Base-by-base conservation (phyloP, 2,113 vertebrate species). In the Aepyceros melampus region DNA sequence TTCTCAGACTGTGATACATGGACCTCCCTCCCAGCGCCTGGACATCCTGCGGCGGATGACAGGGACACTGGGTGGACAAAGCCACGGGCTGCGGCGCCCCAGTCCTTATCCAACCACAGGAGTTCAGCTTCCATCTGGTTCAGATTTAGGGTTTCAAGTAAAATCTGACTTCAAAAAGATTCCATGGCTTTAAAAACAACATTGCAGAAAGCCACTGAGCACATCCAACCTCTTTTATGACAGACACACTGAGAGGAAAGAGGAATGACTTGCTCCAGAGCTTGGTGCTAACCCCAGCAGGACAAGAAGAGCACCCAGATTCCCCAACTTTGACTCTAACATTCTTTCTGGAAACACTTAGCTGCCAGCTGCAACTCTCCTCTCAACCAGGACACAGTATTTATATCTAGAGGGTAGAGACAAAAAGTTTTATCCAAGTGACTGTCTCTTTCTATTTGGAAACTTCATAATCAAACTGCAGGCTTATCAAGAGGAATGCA, bases 61-160 rank as follows among this genome's bases (percentile, higher is more conserved):
- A 89, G 21, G 6, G 23, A 82, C 11, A 19, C 5, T 21, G 40
- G 8, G 9, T 3, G 2, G 25, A 3, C 31, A 31, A 21, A 4
- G 8, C 1, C 27, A 16, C 5, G 53, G 47, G 53, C 2, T 47
- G 6, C 10, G 29, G 40, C 6, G 2, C 2, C 10, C 9, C 0
- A 29, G 33, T 3, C 45, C 25, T 10, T 14, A 23, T 2, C 5
- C 71, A 82, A 12, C 7, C 29, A 27, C 1, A 82, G 67, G 43
- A 92, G 36, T 51, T 89, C 27, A 81, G 13, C 49, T 82, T 82
- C 49, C 47, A 29, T 17, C 4, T 83, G 21, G 33, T n/a, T 74
- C 85, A 40, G 4, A 47, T 87, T 47, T 85, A 16, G 15, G 25
- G 8, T 82, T 58, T 15, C 25, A 93, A 45, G 5, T 49, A 92